These are phyloP conservation scores for Heloderma charlesbogerti DNA, from an alignment of 2,113 vertebrate species.

Conservation along the genomic window DNA sequence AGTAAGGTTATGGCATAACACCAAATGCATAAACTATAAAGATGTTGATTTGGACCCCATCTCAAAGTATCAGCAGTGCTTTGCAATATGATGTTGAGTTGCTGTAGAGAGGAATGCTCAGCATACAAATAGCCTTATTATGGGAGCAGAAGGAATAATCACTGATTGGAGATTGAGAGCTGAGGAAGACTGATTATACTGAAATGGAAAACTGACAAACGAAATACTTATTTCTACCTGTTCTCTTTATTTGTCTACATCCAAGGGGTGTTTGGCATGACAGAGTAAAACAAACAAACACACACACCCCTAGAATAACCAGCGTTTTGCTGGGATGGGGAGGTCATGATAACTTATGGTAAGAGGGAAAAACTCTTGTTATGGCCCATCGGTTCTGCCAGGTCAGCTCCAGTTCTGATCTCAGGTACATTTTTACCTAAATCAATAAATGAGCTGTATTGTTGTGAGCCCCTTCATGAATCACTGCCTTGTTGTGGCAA, in stretches of 20 bases:
- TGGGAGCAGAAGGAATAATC: background rate
- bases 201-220: background rate
- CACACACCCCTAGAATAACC: background rate
- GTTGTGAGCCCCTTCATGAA: too few species aligned
- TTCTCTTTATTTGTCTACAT: background rate
- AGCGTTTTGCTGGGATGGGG: background rate
- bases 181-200: background rate
- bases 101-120: background rate
- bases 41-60: background rate
- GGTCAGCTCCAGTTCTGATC: background rate
- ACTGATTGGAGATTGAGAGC: background rate
- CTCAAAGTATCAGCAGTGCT: background rate
- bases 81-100: background rate
- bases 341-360: background rate
- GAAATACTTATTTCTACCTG: background rate
- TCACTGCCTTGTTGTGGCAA: too few species aligned
- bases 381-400: background rate
- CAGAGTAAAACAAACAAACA: background rate
- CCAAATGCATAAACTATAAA: background rate
- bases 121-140: conserved; percentile 18
- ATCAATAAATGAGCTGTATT: background rate
- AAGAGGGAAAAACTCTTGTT: background rate
- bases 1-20: conserved; percentile 16
- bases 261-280: background rate
- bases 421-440: background rate